Percentiles rank a stretch among this genome's conserved stretches.
Evolutionary conservation across 2,888 invertebrate species (phyloP).

Genomic region (Tenthredo notha): DNA sequence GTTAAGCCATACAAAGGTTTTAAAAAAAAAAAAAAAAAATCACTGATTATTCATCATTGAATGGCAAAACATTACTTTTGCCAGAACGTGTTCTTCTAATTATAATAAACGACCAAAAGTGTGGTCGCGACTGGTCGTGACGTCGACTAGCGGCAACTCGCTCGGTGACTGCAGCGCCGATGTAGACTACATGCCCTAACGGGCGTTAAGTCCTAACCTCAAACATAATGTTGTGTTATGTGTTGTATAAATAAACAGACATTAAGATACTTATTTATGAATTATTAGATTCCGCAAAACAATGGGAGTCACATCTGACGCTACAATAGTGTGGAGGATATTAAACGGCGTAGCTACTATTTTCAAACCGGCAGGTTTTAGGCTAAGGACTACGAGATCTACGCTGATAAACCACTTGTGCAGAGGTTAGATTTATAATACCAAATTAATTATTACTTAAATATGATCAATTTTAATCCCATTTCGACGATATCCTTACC

Average conservation of each 20-base stretch:
- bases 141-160: no score
- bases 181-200: no score
- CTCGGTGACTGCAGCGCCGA: no score
- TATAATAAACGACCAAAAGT: no score
- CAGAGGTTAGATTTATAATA: slow-evolving; percentile 81
- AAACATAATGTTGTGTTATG: neutral
- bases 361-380: slow-evolving; percentile 87
- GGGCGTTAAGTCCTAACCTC: slow-evolving; percentile 12
- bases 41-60: no score
- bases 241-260: neutral
- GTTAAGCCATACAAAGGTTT: no score
- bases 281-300: neutral
- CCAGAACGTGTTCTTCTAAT: no score
- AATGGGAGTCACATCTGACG: slow-evolving; percentile 72
- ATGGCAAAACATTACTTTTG: no score
- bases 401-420: slow-evolving; percentile 84
- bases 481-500: slow-evolving; percentile 17
- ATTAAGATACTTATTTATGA: neutral
- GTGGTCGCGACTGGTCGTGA: no score
- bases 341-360: slow-evolving; percentile 89
- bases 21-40: no score
- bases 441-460: slow-evolving; percentile 43
- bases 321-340: slow-evolving; percentile 83
- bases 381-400: slow-evolving; percentile 80
- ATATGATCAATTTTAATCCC: slow-evolving; percentile 26